Evolutionary conservation across 2,113 vertebrate species (phyloP), one percentile per base, ranked within the genome.

Genomic region (Cebus imitator): DNA sequence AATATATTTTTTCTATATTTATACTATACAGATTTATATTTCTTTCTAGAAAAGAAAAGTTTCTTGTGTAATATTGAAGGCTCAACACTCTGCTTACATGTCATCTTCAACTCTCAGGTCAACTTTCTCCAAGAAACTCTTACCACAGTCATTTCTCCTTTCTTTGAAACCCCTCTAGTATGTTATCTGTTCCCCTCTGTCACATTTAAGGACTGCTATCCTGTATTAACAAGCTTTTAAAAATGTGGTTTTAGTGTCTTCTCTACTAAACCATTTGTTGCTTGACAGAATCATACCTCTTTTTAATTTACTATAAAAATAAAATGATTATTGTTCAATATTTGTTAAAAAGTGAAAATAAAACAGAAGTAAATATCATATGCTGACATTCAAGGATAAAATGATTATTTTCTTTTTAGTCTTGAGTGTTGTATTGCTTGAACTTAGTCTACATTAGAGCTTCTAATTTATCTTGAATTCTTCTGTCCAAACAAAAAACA

Each of bases 11-110:
- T 84, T 57, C 35, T 40, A 76, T 58, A 78, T 82, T 91, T 94
- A 57, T 12, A 86, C 50, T 81, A 48, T n/a, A 4, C 75, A 73
- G 23, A 83, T 37, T 14, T 70, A 70, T 50, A 88, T 72, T 79
- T 95, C 40, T 72, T 93, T 80, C 86, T 87, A 58, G 70, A 78
- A 64, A 95, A 86, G 48, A 93, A 87, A 93, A 57, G 30, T 94
- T 87, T 32, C 20, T 50, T 72, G 3, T 7, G 30, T 40, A 55
- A 21, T n/a, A 45, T 8, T 61, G 18, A 91, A 91, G 52, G 21
- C 79, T 12, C 21, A 86, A 40, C 3, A 13, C 64, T 81, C 10
- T 35, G 25, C 8, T 40, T 85, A 7, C 17, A n/a, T 61, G 40
- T 76, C 64, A 35, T 43, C 30, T 82, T 87, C 43, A 68, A 30